Evolutionary conservation across 1,140 invertebrate genomes (phyloP), one percentile per base, ranked within the genome.

Genomic region (Odontomachus brunneus): DNA sequence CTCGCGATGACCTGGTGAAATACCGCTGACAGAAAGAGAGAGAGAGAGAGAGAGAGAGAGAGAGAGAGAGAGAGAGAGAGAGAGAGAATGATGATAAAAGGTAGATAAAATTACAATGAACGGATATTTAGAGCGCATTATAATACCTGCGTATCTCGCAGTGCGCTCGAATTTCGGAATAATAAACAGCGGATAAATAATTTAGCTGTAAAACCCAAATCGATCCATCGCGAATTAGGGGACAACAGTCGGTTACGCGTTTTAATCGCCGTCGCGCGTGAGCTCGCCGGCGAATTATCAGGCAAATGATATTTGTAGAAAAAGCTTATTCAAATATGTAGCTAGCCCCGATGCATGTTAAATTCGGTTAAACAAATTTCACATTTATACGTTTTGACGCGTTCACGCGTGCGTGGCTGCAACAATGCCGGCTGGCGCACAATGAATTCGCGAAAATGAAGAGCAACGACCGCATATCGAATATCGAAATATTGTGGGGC

Each of bases 301-400:
- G 59, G 63, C 63, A 57, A 44, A 80, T 59, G 33, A 69, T 59
- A 59, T 80, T 59, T 80, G 63, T 11, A 71, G 33, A 80, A 80
- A 80, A 80, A 69, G 11, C 15, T 69, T 80, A 80, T 71, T 51
- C 75, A 80, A 80, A 80, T 80, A 71, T 55, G 53, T 48, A 57
- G 44, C 51, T 63, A 15, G 17, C 51, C 14, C 38, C 75, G 24
- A 57, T 57, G 48, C 65, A 76, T 53, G 65, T 57, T 57, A 80
- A 80, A 80, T 71, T 69, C 26, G 63, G 22, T 80, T 71, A 69
- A 80, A 57, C 63, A 80, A 80, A 80, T 80, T 80, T 80, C 69
- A 80, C 75, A 71, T 80, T 80, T 71, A 80, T 38, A 24, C 65
- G 24, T 71, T 69, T 71, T 80, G 75, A 80, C 65, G 51, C 51